These are phyloP conservation scores for Clarias gariepinus DNA, from an alignment of 2,113 vertebrate genomes.

Conservation along the genomic window DNA sequence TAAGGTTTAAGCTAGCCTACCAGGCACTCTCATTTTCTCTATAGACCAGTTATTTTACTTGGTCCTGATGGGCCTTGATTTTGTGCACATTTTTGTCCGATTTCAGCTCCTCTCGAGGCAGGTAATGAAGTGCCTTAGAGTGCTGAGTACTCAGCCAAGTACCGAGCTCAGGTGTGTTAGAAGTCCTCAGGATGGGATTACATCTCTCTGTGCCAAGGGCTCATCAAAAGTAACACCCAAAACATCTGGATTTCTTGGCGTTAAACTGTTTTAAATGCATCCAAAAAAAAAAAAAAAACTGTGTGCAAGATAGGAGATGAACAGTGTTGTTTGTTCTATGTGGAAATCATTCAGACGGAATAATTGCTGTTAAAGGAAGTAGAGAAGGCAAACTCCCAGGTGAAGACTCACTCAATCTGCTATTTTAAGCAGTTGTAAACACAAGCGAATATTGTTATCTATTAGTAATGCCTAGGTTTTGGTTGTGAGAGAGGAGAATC, in stretches of 20 bases:
- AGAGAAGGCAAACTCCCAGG: neutral
- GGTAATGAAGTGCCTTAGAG: neutral
- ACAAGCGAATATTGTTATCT: neutral
- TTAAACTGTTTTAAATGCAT: neutral
- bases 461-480: conserved; percentile 25
- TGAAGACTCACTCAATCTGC: neutral
- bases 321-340: conserved; percentile 3
- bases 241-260: neutral
- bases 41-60: conserved; percentile 4
- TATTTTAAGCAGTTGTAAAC: neutral
- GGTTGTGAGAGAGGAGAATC: neutral
- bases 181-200: neutral
- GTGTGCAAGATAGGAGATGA: neutral
- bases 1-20: neutral
- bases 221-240: neutral
- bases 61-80: neutral
- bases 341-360: conserved; percentile 26
- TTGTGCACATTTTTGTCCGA: conserved; percentile 9
- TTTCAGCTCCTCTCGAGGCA: conserved; percentile 6
- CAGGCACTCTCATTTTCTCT: neutral
- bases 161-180: conserved; percentile 3
- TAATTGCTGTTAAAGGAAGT: neutral
- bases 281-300: neutral
- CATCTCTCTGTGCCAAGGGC: neutral
- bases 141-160: neutral